Evolutionary conservation across 1,140 invertebrate species (phyloP).

Genomic region (Atopsyche davidsoni): DNA sequence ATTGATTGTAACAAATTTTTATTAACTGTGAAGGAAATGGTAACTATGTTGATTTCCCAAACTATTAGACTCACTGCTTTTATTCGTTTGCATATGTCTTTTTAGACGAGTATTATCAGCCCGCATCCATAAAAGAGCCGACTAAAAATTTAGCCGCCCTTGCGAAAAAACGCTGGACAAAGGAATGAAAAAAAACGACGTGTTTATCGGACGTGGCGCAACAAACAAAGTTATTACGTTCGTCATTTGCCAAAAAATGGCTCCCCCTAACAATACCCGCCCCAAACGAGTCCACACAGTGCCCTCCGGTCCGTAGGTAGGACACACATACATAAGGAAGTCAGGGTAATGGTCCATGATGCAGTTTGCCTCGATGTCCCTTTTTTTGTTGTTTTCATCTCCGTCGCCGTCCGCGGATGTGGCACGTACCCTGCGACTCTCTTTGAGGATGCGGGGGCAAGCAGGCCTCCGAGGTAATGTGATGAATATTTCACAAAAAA

Average conservation of each 20-base stretch:
- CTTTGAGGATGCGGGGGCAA: too few species aligned
- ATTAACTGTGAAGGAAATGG: too few species aligned
- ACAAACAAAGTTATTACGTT: constrained; percentile 20
- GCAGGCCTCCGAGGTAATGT: too few species aligned
- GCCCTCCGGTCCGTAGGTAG: background rate
- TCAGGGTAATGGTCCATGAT: constrained; percentile 9
- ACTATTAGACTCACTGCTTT: too few species aligned
- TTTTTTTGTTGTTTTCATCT: constrained; percentile 9
- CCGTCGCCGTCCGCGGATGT: background rate
- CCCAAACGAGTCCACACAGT: background rate
- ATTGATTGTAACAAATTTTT: too few species aligned
- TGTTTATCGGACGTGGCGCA: constrained; percentile 10
- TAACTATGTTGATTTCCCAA: too few species aligned
- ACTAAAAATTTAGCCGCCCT: too few species aligned
- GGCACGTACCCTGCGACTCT: background rate
- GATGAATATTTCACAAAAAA: too few species aligned
- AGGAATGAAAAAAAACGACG: background rate
- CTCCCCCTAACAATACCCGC: constrained; percentile 11
- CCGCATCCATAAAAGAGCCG: too few species aligned
- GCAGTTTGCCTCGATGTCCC: constrained; percentile 5
- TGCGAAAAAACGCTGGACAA: background rate
- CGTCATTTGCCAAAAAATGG: constrained; percentile 13
- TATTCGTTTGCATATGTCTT: too few species aligned
- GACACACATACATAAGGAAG: constrained; percentile 10
- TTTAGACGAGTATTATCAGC: too few species aligned